A percentile compares a stretch with the other conserved stretches of the same genome.
These are phyloP conservation scores for Drosophila fungiperda DNA, from an alignment of 2,888 invertebrate species.

Conservation along the genomic window DNA sequence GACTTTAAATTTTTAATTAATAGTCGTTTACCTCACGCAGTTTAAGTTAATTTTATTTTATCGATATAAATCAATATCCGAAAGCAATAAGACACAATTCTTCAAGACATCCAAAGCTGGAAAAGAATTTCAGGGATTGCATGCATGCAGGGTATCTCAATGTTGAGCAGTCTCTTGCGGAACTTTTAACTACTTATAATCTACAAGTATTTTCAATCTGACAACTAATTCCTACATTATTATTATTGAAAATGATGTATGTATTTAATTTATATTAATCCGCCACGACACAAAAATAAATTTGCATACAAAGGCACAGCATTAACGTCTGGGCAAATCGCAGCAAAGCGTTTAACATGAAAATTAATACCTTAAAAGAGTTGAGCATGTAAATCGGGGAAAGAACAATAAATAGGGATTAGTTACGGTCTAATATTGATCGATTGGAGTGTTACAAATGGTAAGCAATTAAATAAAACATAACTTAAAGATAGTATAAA, in stretches of 20 bases:
- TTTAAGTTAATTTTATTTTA: not conserved
- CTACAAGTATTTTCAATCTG: not conserved
- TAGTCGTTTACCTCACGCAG: not conserved
- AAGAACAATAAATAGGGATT: constrained; percentile 25
- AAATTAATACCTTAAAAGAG: constrained; percentile 54
- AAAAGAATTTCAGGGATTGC: not conserved
- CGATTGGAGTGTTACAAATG: constrained; percentile 37
- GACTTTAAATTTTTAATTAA: not conserved
- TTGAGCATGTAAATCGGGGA: constrained; percentile 70
- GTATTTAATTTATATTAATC: constrained; percentile 9
- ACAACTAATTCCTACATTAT: not conserved
- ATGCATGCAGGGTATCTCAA: not conserved
- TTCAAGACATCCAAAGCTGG: not conserved
- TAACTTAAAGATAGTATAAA: constrained; percentile 14
- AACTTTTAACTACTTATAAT: not conserved
- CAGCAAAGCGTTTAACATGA: constrained; percentile 57
- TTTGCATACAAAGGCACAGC: constrained; percentile 69
- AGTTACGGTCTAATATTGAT: constrained; percentile 46
- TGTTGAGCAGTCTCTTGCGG: not conserved
- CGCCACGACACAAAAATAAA: constrained; percentile 21
- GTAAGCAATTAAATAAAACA: constrained; percentile 15
- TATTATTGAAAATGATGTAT: constrained; percentile 17
- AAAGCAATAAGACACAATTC: not conserved
- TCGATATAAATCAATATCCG: not conserved
- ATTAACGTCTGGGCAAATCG: constrained; percentile 36